Evolutionary conservation across 2,113 vertebrate species (phyloP).

Genomic region (Sinocyclocheilus grahami): DNA sequence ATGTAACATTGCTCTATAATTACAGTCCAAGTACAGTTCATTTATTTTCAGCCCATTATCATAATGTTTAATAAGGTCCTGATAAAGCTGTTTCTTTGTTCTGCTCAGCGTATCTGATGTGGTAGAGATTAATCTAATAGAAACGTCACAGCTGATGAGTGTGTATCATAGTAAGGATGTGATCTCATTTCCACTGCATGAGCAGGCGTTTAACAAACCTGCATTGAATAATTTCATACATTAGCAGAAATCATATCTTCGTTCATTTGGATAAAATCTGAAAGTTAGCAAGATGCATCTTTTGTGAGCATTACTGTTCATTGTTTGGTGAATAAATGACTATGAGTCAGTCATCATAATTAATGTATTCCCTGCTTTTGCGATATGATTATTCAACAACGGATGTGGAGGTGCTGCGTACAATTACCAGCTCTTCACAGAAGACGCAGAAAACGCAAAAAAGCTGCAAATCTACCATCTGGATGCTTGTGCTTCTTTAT

Average conservation of each 20-base stretch:
- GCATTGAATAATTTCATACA: slow-evolving; percentile 8
- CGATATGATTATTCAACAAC: slow-evolving; percentile 39
- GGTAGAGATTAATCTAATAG: slow-evolving; percentile 29
- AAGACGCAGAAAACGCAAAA: slow-evolving; percentile 37
- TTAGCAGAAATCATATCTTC: slow-evolving; percentile 34
- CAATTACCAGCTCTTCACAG: slow-evolving; percentile 37
- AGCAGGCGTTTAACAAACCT: slow-evolving; percentile 5
- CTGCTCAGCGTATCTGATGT: neutral
- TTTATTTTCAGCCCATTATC: neutral
- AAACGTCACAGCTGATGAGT: neutral
- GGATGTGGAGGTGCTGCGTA: neutral
- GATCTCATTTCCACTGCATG: neutral
- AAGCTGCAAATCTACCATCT: slow-evolving; percentile 47
- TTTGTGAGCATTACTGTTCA: neutral
- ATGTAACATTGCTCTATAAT: neutral
- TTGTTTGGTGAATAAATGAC: slow-evolving; percentile 45
- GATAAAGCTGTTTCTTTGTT: neutral
- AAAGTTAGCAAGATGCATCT: neutral
- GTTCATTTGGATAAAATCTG: slow-evolving; percentile 34
- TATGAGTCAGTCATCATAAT: slow-evolving; percentile 50
- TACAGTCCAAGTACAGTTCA: neutral
- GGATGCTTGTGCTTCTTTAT: slow-evolving; percentile 42
- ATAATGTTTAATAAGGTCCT: slow-evolving; percentile 1
- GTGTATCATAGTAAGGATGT: slow-evolving; percentile 6
- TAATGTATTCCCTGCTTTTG: slow-evolving; percentile 35